phyloP scores from a whole-genome alignment of 2,888 invertebrate species.

The Eupithecia vulgata region DNA sequence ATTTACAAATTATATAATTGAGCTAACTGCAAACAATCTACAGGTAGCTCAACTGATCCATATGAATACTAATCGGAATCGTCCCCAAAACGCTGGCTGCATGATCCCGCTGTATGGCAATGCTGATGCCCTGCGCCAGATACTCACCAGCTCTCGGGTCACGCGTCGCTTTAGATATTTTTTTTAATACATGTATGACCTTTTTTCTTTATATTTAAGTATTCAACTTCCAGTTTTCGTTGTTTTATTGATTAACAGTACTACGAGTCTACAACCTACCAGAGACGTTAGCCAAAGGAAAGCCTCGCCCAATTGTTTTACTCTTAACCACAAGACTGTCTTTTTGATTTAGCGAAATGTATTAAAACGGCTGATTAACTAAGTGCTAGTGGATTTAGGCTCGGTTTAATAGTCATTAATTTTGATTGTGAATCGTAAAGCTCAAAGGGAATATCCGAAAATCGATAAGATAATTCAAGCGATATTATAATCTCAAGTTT shows the following conservation, averaged over 20 bases:
- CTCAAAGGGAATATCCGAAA: constrained; percentile 7
- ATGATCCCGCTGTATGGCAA: no score
- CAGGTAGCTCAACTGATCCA: no score
- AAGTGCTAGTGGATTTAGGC: constrained; percentile 28
- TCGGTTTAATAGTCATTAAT: constrained; percentile 20
- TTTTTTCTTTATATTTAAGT: not conserved
- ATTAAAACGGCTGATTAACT: constrained; percentile 31
- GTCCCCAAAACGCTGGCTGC: no score
- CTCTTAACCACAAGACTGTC: constrained; percentile 15
- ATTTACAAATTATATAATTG: no score
- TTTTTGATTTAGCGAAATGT: constrained; percentile 31
- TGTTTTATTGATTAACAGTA: not conserved
- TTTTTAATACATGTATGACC: no score
- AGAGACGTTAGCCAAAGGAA: not conserved
- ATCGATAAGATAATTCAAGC: constrained; percentile 11
- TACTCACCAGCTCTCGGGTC: no score
- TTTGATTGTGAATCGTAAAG: constrained; percentile 21
- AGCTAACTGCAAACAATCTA: no score
- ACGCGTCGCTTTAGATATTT: no score
- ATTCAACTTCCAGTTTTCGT: not conserved
- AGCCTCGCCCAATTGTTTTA: not conserved
- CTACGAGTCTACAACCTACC: not conserved
- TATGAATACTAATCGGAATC: no score
- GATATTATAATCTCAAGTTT: not conserved
- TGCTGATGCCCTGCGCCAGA: no score